Percentiles rank a stretch among this genome's conserved stretches.
Conservation (phyloP, 2,888 invertebrate genomes). For the Asteroscopus sphinx region DNA sequence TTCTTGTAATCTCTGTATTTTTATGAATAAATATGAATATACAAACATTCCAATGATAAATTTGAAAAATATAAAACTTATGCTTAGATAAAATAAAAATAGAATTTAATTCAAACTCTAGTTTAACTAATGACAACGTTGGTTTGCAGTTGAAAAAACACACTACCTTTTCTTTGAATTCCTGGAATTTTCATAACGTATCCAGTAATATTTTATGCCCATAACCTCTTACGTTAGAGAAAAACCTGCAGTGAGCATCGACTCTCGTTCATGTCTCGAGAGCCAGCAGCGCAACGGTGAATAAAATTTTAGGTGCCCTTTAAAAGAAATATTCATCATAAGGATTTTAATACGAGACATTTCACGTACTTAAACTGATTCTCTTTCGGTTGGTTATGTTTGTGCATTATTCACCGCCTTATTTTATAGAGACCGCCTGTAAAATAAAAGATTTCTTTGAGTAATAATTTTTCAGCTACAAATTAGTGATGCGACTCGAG, state of each 20-base stretch:
- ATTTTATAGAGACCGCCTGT: not conserved
- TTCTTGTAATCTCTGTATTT: not conserved
- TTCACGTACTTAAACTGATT: constrained; percentile 21
- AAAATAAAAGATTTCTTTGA: not conserved
- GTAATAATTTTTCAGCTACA: not conserved
- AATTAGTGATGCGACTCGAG: no score
- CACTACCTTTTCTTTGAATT: constrained; percentile 16
- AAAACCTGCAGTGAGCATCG: constrained; percentile 86
- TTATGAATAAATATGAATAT: not conserved
- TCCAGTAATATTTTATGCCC: constrained; percentile 59
- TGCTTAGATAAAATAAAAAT: constrained; percentile 4
- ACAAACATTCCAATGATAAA: not conserved
- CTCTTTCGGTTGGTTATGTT: constrained; percentile 19
- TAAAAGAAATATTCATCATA: constrained; percentile 65
- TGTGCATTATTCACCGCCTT: constrained; percentile 2
- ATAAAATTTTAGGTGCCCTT: constrained; percentile 75
- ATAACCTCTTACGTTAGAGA: constrained; percentile 69
- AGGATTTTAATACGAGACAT: constrained; percentile 41
- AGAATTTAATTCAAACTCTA: constrained; percentile 11
- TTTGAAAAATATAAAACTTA: not conserved
- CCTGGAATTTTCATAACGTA: constrained; percentile 48
- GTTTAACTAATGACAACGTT: not conserved
- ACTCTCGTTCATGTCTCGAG: constrained; percentile 79
- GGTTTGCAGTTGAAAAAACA: constrained; percentile 7
- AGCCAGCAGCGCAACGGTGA: constrained; percentile 69